These are phyloP conservation scores for Erebia ligea DNA, from an alignment of 2,888 invertebrate species.

Conservation along the genomic window DNA sequence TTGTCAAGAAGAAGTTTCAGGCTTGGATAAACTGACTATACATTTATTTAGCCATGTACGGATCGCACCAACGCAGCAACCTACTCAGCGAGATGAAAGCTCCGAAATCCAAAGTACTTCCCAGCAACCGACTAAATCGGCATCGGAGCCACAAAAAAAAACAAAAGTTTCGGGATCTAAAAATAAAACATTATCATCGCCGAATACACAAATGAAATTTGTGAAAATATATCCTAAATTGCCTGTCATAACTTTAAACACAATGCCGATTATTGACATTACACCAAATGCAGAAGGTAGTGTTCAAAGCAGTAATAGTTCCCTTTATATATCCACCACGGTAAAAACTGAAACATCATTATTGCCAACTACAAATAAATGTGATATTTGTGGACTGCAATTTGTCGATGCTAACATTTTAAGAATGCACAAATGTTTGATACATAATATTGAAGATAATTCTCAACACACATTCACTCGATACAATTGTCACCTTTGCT, in stretches of 20 bases:
- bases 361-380: slow-evolving; percentile 62
- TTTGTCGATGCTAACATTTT: slow-evolving; percentile 88
- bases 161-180: slow-evolving; percentile 60
- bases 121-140: slow-evolving; percentile 48
- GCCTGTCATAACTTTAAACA: slow-evolving; percentile 67
- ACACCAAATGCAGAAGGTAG: slow-evolving; percentile 51
- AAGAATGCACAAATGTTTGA: slow-evolving; percentile 88
- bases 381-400: slow-evolving; percentile 88
- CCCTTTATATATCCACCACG: slow-evolving; percentile 48
- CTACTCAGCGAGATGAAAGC: slow-evolving; percentile 45
- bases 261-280: slow-evolving; percentile 67
- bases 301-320: slow-evolving; percentile 48
- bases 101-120: slow-evolving; percentile 46
- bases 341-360: slow-evolving; percentile 59
- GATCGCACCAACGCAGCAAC: slow-evolving; percentile 55
- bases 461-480: slow-evolving; percentile 65
- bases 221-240: slow-evolving; percentile 78
- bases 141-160: slow-evolving; percentile 58
- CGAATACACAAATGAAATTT: slow-evolving; percentile 67
- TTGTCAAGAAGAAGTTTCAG: slow-evolving; percentile 88
- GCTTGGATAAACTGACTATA: slow-evolving; percentile 92
- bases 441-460: slow-evolving; percentile 82
- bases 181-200: slow-evolving; percentile 65
- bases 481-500: slow-evolving; percentile 90
- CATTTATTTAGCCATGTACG: slow-evolving; percentile 90